Conservation (phyloP, 2,888 invertebrate genomes). For the Pseudolycoriella hygida region DNA sequence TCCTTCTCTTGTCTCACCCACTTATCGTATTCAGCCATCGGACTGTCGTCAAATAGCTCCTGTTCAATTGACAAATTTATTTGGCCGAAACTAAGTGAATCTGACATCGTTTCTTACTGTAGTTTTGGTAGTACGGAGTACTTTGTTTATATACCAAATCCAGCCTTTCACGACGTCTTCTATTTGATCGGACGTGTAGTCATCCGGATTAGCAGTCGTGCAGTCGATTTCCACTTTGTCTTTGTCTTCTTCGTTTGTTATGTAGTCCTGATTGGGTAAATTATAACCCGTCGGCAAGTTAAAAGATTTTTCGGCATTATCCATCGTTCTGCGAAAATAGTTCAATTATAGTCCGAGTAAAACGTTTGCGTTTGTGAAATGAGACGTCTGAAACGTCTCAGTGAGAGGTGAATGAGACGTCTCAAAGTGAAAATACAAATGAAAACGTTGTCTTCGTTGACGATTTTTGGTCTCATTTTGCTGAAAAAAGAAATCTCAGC, state of each 20-base stretch:
- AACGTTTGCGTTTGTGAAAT: too few relatives aligned
- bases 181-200: constrained; percentile 29
- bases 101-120: constrained; percentile 12
- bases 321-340: constrained; percentile 16
- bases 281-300: constrained; percentile 25
- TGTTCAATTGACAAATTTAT: constrained; percentile 14
- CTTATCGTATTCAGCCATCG: constrained; percentile 68
- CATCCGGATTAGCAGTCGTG: constrained; percentile 17
- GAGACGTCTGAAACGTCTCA: too few relatives aligned
- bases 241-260: constrained; percentile 24
- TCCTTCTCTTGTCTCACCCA: constrained; percentile 71
- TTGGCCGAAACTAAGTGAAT: neutral
- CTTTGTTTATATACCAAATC: constrained; percentile 31
- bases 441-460: too few relatives aligned
- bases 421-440: too few relatives aligned
- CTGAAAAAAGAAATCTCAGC: too few relatives aligned
- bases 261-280: constrained; percentile 24
- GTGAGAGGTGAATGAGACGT: too few relatives aligned
- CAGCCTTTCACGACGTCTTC: constrained; percentile 34
- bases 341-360: too few relatives aligned
- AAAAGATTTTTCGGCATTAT: constrained; percentile 25
- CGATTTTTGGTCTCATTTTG: too few relatives aligned
- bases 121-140: constrained; percentile 20
- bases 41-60: constrained; percentile 51
- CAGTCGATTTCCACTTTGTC: constrained; percentile 23